Evolutionary conservation across 2,797 vertebrate species (phyloP), one percentile per base, ranked within the genome.

Genomic region (Taenioides sp.): DNA sequence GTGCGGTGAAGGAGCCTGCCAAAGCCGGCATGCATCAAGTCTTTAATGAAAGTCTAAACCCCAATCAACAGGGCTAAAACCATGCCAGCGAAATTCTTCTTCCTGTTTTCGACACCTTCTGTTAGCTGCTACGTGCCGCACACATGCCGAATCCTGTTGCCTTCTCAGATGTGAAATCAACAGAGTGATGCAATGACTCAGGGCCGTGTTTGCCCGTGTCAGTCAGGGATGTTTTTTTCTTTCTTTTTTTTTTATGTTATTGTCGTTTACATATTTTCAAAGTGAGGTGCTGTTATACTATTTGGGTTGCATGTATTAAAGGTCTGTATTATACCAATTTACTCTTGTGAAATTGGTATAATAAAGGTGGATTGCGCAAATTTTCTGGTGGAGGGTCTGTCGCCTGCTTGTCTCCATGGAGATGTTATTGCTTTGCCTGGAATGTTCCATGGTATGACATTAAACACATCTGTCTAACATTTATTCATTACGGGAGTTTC

Each of bases 31-130:
- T 34, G 77, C 70, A 75, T 73, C 25, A 40, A 40, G 65, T 81
- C 76, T 82, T 85, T 85, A 82, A 83, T 81, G 77, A 80, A 80
- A 84, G 80, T 79, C 83, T 84, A 74, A 78, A 63, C 75, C 72
- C 76, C 79, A 82, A 81, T 84, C 85, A 83, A 66, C 71, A 54
- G 71, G 60, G 63, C 68, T 54, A 62, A 67, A 60, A 63, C 37
- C 22, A 55, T 75, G 83, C 81, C 80, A 83, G 79, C 54, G 73
- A 65, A 74, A 76, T 78, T 54, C 77, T 83, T 76, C 74, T 43
- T 54, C 69, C 64, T 79, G 75, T 77, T 80, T 85, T 76, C 83
- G n/a, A n/a, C 65, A 22, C 65, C 52, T 7, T 11, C 61, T 73
- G 55, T 73, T 70, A 59, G 69, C 47, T 40, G 22, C 59, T 62